These are phyloP conservation scores for Falco novaeseelandiae DNA, from an alignment of 2,797 vertebrate species.

Conservation along the genomic window DNA sequence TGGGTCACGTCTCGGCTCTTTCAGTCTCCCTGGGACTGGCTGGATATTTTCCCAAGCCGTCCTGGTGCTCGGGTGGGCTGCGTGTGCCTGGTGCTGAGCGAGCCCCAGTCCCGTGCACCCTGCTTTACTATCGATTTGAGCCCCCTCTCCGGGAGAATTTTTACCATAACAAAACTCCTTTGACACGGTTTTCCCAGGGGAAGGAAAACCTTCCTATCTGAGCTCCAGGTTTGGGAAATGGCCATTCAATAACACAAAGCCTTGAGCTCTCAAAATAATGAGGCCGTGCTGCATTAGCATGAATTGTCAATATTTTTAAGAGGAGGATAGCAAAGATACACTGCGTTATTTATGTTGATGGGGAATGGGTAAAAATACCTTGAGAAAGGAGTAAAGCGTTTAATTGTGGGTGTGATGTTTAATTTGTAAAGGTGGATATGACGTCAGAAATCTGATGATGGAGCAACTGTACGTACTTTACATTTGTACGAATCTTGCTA, in stretches of 20 bases:
- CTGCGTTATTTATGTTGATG: neutral
- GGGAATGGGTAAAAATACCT: neutral
- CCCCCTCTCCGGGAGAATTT: neutral
- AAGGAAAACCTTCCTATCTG: neutral
- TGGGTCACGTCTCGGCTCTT: neutral
- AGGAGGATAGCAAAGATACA: neutral
- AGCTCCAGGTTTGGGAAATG: neutral
- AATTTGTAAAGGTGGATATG: neutral
- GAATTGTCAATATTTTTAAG: neutral
- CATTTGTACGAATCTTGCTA: neutral
- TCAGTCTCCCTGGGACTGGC: neutral
- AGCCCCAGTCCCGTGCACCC: neutral
- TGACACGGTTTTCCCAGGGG: neutral
- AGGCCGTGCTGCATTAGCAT: neutral
- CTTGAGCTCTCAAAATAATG: neutral
- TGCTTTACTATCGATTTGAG: neutral
- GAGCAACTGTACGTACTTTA: rapidly evolving
- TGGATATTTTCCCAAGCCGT: neutral
- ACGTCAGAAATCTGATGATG: neutral
- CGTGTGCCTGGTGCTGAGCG: rapidly evolving
- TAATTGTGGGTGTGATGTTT: neutral
- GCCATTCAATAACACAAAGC: neutral
- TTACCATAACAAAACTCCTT: neutral
- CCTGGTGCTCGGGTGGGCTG: neutral
- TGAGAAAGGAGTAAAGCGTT: neutral